Evolutionary conservation across 1,140 invertebrate species (phyloP).

Genomic region (Drosophila mayri): DNA sequence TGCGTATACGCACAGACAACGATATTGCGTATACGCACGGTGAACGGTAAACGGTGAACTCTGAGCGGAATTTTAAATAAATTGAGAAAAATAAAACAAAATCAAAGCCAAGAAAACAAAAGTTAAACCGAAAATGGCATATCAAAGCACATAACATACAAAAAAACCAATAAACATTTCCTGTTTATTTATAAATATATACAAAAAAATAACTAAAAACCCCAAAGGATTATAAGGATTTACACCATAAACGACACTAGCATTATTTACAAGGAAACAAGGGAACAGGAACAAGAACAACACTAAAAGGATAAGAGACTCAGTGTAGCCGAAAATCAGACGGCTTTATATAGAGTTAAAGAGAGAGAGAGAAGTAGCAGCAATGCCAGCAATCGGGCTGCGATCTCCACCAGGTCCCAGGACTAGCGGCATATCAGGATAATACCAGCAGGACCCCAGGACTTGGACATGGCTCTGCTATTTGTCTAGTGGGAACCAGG

Average conservation of each 20-base stretch:
- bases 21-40: constrained; percentile 50
- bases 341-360: background rate
- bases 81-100: constrained; percentile 10
- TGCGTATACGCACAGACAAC: constrained; percentile 4
- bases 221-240: constrained; percentile 23
- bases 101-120: constrained; percentile 10
- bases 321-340: background rate
- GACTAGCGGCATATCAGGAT: constrained; percentile 38
- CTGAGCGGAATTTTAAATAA: background rate
- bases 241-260: constrained; percentile 15
- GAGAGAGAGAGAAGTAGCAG: background rate
- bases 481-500: constrained; percentile 53
- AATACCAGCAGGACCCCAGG: constrained; percentile 18
- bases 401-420: constrained; percentile 31
- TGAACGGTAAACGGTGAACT: constrained; percentile 1
- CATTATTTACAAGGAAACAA: constrained; percentile 24
- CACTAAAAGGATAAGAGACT: constrained; percentile 6
- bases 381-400: constrained; percentile 32
- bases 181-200: constrained; percentile 28
- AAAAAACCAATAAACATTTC: constrained; percentile 42
- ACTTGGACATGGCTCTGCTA: constrained; percentile 38
- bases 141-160: constrained; percentile 15
- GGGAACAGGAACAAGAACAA: constrained; percentile 3
- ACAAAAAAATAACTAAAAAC: background rate
- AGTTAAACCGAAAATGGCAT: constrained; percentile 23